Conservation (phyloP, 1,140 invertebrate species). For the Ditylenchus dipsaci region DNA sequence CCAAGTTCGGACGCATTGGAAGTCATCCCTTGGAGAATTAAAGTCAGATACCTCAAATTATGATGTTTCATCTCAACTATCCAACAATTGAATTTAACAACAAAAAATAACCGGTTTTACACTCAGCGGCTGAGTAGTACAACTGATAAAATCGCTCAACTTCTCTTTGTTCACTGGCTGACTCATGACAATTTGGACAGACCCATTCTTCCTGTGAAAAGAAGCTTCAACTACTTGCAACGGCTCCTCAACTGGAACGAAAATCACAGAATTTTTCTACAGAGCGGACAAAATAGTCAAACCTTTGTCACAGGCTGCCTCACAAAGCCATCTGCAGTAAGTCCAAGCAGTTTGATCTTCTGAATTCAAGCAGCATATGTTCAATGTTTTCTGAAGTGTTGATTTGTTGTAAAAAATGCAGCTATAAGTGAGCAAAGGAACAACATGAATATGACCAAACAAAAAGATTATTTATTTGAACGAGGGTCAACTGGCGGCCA, state of each 20-base stretch:
- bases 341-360: conserved; percentile 49
- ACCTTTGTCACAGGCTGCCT: conserved; percentile 10
- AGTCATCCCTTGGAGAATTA: background rate
- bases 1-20: background rate
- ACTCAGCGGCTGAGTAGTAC: background rate
- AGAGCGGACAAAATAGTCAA: conserved; percentile 4
- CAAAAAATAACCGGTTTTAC: background rate
- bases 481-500: too few species aligned
- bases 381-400: conserved; percentile 33
- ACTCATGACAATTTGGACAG: conserved; percentile 22
- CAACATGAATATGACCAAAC: too few species aligned
- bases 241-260: background rate
- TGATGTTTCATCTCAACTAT: background rate
- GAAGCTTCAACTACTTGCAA: conserved; percentile 2
- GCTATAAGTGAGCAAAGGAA: too few species aligned
- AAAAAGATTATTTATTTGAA: too few species aligned
- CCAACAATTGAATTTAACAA: background rate
- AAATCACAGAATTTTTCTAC: background rate
- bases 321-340: conserved; percentile 40
- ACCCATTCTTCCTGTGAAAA: conserved; percentile 1
- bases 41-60: background rate
- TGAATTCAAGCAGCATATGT: conserved; percentile 36
- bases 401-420: background rate
- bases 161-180: conserved; percentile 13
- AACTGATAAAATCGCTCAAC: conserved; percentile 8